A percentile compares a stretch with the other conserved stretches of the same genome.
These are phyloP conservation scores for Harmothoe impar DNA, from an alignment of 2,888 invertebrate genomes.

Conservation along the genomic window DNA sequence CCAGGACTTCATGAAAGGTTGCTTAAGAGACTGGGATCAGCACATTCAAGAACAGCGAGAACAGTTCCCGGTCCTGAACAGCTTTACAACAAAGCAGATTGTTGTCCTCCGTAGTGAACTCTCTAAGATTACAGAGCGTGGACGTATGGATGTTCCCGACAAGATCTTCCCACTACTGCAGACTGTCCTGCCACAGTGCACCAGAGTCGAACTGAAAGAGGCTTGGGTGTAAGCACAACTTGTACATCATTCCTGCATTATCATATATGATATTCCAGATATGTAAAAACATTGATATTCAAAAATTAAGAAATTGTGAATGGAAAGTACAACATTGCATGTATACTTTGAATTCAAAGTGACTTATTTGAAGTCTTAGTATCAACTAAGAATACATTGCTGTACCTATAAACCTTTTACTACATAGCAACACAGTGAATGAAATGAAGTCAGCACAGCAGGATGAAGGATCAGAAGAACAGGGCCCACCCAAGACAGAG, in stretches of 20 bases:
- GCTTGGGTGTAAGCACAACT: background rate
- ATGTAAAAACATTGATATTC: too few species aligned
- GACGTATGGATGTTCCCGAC: background rate
- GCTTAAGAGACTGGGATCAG: background rate
- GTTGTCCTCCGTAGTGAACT: background rate
- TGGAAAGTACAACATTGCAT: too few species aligned
- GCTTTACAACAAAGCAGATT: slow-evolving; percentile 2
- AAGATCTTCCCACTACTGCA: background rate
- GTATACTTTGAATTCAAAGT: too few species aligned
- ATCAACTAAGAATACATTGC: too few species aligned
- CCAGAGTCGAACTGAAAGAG: background rate
- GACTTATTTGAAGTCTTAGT: too few species aligned
- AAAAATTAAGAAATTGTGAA: too few species aligned
- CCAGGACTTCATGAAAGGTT: slow-evolving; percentile 2
- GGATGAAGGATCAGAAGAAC: background rate
- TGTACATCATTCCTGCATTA: too few species aligned
- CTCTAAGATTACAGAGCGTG: background rate
- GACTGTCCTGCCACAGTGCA: background rate
- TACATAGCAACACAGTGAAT: background rate
- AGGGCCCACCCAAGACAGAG: too few species aligned
- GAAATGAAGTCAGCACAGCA: background rate
- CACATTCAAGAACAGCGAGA: background rate
- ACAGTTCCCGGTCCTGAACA: background rate
- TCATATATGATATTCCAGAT: too few species aligned
- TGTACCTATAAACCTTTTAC: too few species aligned